These are phyloP conservation scores for Apis mellifera DNA, from an alignment of 1,140 invertebrate genomes.

Conservation along the genomic window Amel_HAv3.1 CM009935.2:5804001-5804500, in stretches of 20 bases:
- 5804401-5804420: too few species aligned
- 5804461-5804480: too few species aligned
- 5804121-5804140: too few species aligned
- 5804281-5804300: conserved; percentile 6
- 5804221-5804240: background rate
- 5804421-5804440: background rate
- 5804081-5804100: background rate
- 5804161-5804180: background rate
- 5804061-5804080: background rate
- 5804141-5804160: background rate
- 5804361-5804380: background rate
- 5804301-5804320: background rate
- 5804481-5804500: too few species aligned
- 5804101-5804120: background rate
- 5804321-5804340: background rate
- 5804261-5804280: background rate
- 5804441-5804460: too few species aligned
- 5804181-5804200: background rate
- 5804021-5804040: conserved; percentile 5
- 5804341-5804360: background rate
- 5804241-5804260: background rate
- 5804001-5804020: background rate
- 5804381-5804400: background rate
- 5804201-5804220: background rate
- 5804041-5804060: background rate